A percentile compares a stretch with the other conserved stretches of the same genome.
These are phyloP conservation scores for Apeltes quadracus DNA, from an alignment of 2,113 vertebrate genomes.

Conservation along the genomic window DNA sequence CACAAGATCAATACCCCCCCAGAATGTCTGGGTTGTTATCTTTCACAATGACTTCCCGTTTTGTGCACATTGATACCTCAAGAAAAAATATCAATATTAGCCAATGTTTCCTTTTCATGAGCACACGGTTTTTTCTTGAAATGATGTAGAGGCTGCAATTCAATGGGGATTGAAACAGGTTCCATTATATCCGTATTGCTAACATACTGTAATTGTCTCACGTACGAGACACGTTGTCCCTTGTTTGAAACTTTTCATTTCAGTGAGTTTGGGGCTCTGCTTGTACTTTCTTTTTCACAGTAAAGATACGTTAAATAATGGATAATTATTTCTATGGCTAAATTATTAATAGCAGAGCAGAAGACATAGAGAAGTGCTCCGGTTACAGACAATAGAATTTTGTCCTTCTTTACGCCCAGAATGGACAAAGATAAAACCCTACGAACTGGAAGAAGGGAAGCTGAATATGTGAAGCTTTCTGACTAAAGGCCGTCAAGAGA, in stretches of 20 bases:
- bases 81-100: slow-evolving; percentile 50
- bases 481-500: slow-evolving; percentile 2
- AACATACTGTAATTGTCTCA: neutral
- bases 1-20: slow-evolving; percentile 34
- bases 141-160: neutral
- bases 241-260: slow-evolving; percentile 3
- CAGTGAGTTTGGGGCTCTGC: neutral
- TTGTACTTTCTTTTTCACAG: neutral
- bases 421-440: neutral
- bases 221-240: neutral
- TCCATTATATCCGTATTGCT: slow-evolving; percentile 9
- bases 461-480: neutral
- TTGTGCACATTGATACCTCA: slow-evolving; percentile 51
- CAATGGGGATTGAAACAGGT: slow-evolving; percentile 5
- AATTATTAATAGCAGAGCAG: slow-evolving; percentile 32
- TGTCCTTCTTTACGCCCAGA: neutral
- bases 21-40: slow-evolving; percentile 47
- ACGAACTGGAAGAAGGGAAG: neutral
- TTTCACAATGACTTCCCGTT: slow-evolving; percentile 49
- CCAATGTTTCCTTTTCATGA: neutral
- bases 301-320: slow-evolving; percentile 28
- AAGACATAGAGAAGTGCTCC: neutral
- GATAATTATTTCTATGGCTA: neutral
- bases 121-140: neutral
- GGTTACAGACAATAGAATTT: neutral